Base-by-base conservation (phyloP, 2,797 vertebrate species). In the Micropoecilia bifurca region DNA sequence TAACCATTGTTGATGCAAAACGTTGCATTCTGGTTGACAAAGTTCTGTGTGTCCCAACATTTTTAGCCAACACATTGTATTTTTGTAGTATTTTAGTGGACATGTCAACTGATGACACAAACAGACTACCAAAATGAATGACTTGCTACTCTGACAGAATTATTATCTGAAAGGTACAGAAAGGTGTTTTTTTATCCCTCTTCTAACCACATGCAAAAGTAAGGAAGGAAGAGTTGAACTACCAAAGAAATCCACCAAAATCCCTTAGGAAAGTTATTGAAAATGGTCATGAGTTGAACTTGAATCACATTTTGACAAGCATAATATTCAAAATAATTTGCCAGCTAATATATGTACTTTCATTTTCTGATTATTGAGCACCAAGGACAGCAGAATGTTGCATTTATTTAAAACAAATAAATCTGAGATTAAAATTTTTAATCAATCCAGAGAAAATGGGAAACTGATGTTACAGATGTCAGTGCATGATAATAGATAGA, bases 1-100 rank as follows among this genome's bases (percentile, higher is more conserved):
- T 63, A 79, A 55, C 13, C 74, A 71, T 72, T 79, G 47, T 16
- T 73, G 50, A 50, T 81, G n/a, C 28, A 74, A 48, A 80, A 68
- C 14, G 30, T 47, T 46, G 39, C 22, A 55, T 41, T 57, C 36
- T 73, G 16, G 16, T 33, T 73, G 48, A 46, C 28, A 72, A 28
- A 16, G 45, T 47, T 72, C 69, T 48, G 71, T 48, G 71, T 48
- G 45, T 43, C 41, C 39, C 39, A 69, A 12, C 36, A 68, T 68
- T 66, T 66, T 39, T 18, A 36, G 18, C 6, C 61, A 66, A 66
- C 28, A 61, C 2, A 61, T 30, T 61, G n/a, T 57, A 33, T 33
- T 33, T 33, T 18, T 33, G 12, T 33, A 16, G 1, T 16, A 33
- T 61, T 66, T 36, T 20, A 63, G 2, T 36, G 2, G 30, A 3